Evolutionary conservation across 37 sponge, comb jelly and placozoan species (phyloP).

Genomic region (Petrosia ficiformis): DNA sequence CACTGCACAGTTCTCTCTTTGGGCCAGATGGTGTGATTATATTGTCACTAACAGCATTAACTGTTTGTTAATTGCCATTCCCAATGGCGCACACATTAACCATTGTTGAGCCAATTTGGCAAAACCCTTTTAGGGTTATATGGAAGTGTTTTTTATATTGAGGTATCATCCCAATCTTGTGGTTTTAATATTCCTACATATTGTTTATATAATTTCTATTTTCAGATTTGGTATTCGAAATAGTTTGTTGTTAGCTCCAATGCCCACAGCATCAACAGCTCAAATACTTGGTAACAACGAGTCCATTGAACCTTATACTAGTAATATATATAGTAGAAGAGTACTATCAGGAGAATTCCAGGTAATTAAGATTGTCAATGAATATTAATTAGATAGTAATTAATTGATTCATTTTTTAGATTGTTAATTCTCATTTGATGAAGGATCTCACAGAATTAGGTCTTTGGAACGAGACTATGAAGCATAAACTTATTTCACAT

Average conservation of each 20-base stretch:
- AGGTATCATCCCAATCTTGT: no score
- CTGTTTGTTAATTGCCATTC: no score
- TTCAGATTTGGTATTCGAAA: slow-evolving; percentile 91
- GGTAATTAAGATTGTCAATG: no score
- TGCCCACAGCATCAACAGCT: slow-evolving; percentile 99
- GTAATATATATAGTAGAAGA: slow-evolving; percentile 92
- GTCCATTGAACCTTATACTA: slow-evolving; percentile 98
- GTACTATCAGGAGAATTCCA: slow-evolving; percentile 95
- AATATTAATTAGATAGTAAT: neutral
- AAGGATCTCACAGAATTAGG: slow-evolving; percentile 89
- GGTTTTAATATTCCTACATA: no score
- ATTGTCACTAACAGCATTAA: no score
- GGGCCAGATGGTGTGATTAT: no score
- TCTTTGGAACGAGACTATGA: slow-evolving; percentile 89
- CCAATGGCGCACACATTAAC: no score
- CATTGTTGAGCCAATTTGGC: no score
- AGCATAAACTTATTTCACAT: slow-evolving; percentile 94
- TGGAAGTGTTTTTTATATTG: no score
- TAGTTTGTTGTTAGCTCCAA: slow-evolving; percentile 95
- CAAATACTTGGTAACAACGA: slow-evolving; percentile 99
- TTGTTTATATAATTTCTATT: no score
- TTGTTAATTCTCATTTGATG: slow-evolving; percentile 95
- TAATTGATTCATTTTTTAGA: slow-evolving; percentile 17
- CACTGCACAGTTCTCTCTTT: no score
- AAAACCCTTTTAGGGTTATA: no score